phyloP scores from a whole-genome alignment of 2,797 vertebrate species.

The Characodon lateralis region DNA sequence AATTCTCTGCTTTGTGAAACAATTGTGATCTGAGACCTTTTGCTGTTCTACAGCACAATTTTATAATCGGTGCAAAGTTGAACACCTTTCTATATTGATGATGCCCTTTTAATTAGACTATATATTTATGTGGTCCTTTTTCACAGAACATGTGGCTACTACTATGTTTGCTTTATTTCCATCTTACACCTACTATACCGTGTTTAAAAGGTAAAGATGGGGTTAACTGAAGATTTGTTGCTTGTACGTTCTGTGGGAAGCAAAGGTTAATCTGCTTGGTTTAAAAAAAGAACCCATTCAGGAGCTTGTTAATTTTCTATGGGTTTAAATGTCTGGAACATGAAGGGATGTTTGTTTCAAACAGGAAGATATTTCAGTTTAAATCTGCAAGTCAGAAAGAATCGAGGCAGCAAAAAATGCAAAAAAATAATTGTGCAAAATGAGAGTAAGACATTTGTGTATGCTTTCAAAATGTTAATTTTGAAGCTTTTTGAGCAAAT shows the following conservation, averaged over 20 bases:
- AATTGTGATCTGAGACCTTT: conserved; percentile 33
- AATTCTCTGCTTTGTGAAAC: conserved; percentile 19
- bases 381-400: neutral
- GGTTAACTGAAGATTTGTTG: conserved; percentile 9
- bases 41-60: conserved; percentile 2
- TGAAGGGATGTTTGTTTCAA: neutral
- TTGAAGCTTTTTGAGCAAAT: neutral
- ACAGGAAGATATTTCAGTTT: neutral
- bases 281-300: neutral
- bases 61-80: conserved; percentile 3
- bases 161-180: neutral
- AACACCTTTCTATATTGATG: neutral
- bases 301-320: conserved; percentile 2
- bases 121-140: neutral
- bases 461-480: neutral
- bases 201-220: conserved; percentile 9
- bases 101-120: neutral
- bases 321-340: conserved; percentile 13
- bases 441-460: neutral
- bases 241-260: neutral
- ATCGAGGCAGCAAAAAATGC: neutral
- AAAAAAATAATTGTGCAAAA: too few species aligned
- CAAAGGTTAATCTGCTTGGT: conserved; percentile 10
- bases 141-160: neutral
- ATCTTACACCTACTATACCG: neutral